Percentiles rank a stretch among this genome's conserved stretches.
These are phyloP conservation scores for Gastrophysa polygoni DNA, from an alignment of 2,888 invertebrate genomes.

Conservation along the genomic window DNA sequence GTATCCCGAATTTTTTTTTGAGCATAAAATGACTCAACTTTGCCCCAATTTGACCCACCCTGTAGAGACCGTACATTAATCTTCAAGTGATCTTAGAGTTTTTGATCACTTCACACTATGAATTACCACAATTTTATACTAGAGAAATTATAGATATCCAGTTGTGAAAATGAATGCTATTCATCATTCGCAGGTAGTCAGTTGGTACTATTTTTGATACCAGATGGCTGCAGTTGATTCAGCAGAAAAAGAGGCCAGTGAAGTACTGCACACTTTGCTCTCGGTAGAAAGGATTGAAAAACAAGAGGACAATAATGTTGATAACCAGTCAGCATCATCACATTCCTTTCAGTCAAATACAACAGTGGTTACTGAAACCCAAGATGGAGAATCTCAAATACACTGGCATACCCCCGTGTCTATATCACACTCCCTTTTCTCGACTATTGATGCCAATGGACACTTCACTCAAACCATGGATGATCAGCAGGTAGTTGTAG, in stretches of 20 bases:
- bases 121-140: no score
- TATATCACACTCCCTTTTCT: conserved; percentile 56
- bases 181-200: not conserved
- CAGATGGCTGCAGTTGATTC: conserved; percentile 69
- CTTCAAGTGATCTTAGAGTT: no score
- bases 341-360: conserved; percentile 51
- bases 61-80: no score
- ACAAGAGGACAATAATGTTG: conserved; percentile 50
- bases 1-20: no score
- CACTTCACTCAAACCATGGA: conserved; percentile 56
- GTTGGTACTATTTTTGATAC: conserved; percentile 41
- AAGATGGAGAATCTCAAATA: conserved; percentile 58
- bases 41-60: no score
- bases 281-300: conserved; percentile 71
- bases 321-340: conserved; percentile 46
- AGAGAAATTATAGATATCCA: no score
- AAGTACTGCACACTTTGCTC: conserved; percentile 70
- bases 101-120: no score
- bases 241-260: conserved; percentile 74
- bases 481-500: conserved; percentile 56
- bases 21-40: no score
- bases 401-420: conserved; percentile 69
- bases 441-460: conserved; percentile 53
- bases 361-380: conserved; percentile 43
- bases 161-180: not conserved